Evolutionary conservation across 64 coral and sea anemone species (phyloP), one percentile per base, ranked within the genome.

Genomic region (Hydrozoanthus tunicans): DNA sequence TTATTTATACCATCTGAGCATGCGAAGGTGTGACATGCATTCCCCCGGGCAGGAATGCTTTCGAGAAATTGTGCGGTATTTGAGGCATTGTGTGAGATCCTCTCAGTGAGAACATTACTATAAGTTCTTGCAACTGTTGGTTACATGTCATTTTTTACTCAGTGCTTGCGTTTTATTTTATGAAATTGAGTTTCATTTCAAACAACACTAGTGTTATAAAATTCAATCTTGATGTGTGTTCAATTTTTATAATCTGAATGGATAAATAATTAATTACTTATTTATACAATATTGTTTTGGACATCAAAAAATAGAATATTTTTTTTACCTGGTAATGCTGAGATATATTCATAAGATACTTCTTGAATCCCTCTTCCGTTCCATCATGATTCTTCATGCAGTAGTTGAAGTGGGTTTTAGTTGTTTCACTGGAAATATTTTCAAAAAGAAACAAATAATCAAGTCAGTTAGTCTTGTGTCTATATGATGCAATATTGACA

Each of bases 301-400:
- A 15, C 6, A 7, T 74, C 0, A 74, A 74, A 26, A 74, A 74
- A 3, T 14, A 32, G 15, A 73, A 73, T 51, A 6, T 7, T 43
- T 74, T 74, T 74, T 74, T 74, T 74, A 74, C 71, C 71, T 51
- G 71, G 1, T 74, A 74, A 74, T 74, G 71, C 71, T 74, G 23
- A 74, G 71, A 63, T 63, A 63, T 63, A 63, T 63, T 63, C 61
- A 63, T 63, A 13, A 63, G 61, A 51, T 74, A 74, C 27, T 23
- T 74, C 27, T 74, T 74, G 11, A 74, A 51, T 15, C 24, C 71
- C 71, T 74, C 61, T 63, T 63, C 61, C 13, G 61, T 63, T 13
- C 61, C 61, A 63, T 63, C 61, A 63, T 3, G 3, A 63, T 63
- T 63, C 61, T 63, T 63, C 3, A 62, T 63, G 3, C 61, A 63